Percentiles rank a stretch among this genome's conserved stretches.
phyloP scores from a whole-genome alignment of 2,113 vertebrate species.

The Pseudorectes ferrugineus region DNA sequence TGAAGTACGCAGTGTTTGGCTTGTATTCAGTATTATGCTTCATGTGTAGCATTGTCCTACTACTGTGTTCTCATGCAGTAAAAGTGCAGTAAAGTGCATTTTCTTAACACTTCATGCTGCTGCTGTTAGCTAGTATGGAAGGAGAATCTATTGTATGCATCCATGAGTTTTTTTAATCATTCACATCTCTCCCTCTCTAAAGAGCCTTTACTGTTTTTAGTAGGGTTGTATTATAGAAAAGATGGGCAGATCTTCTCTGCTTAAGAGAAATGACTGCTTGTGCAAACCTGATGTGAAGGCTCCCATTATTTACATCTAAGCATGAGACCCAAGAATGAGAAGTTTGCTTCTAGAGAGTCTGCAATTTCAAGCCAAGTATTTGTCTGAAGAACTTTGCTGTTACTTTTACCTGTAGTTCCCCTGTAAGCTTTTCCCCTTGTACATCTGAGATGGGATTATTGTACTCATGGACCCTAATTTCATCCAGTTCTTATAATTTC shows the following conservation, averaged over 20 bases:
- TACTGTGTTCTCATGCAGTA: not conserved
- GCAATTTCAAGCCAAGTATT: not conserved
- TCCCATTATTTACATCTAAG: not conserved
- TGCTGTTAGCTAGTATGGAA: slow-evolving; percentile 31
- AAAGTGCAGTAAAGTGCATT: not conserved
- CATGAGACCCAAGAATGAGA: slow-evolving; percentile 12
- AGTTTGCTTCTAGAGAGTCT: not conserved
- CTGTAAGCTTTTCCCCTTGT: not conserved
- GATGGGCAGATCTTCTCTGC: not conserved
- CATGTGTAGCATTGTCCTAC: not conserved
- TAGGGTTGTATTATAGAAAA: not conserved
- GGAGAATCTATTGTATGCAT: not conserved
- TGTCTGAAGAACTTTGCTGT: not conserved
- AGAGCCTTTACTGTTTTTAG: not conserved
- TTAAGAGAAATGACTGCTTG: not conserved
- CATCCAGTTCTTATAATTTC: not conserved
- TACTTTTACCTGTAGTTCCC: not conserved
- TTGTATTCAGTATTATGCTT: not conserved
- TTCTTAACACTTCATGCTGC: not conserved
- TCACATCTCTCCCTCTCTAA: not conserved
- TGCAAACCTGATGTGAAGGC: not conserved
- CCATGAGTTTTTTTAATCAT: not conserved
- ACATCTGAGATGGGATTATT: not conserved
- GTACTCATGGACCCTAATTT: not conserved
- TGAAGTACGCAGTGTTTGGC: not conserved